Evolutionary conservation across 2,797 vertebrate species (phyloP).

Genomic region (Acridotheres tristis): DNA sequence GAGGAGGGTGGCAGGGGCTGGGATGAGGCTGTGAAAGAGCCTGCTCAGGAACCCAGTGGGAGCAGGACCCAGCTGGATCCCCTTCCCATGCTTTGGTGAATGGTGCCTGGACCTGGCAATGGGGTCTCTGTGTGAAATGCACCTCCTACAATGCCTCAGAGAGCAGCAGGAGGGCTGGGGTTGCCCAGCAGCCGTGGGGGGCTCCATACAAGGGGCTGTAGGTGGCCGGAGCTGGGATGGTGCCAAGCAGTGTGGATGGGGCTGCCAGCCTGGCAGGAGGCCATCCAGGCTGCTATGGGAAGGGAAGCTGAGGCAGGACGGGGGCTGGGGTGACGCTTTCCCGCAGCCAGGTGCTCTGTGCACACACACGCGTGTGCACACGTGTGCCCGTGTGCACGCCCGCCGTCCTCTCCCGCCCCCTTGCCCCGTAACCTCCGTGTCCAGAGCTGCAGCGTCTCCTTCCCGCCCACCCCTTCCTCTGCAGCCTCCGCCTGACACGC

Average conservation of each 20-base stretch:
- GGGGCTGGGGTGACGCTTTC: neutral
- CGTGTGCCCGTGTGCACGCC: neutral
- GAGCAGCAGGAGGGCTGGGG: neutral
- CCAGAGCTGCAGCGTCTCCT: constrained; percentile 45
- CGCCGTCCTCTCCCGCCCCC: neutral
- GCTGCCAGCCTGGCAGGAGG: neutral
- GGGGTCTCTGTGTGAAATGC: neutral
- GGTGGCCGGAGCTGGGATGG: neutral
- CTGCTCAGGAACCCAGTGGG: accelerated
- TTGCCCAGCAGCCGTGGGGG: neutral
- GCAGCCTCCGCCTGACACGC: constrained; percentile 49
- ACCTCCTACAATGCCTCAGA: accelerated
- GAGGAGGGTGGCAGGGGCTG: neutral
- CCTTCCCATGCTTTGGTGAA: neutral
- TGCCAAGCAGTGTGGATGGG: neutral
- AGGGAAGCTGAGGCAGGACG: neutral
- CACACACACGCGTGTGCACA: neutral
- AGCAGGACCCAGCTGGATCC: neutral
- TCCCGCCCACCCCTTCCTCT: constrained; percentile 62
- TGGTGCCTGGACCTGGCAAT: accelerated
- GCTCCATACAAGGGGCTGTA: neutral
- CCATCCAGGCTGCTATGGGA: neutral
- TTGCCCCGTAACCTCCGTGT: constrained; percentile 47
- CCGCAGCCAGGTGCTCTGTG: neutral
- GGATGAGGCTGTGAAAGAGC: neutral